Evolutionary conservation across 2,888 invertebrate species (phyloP), one percentile per base, ranked within the genome.

Genomic region (Eupithecia centaureata): DNA sequence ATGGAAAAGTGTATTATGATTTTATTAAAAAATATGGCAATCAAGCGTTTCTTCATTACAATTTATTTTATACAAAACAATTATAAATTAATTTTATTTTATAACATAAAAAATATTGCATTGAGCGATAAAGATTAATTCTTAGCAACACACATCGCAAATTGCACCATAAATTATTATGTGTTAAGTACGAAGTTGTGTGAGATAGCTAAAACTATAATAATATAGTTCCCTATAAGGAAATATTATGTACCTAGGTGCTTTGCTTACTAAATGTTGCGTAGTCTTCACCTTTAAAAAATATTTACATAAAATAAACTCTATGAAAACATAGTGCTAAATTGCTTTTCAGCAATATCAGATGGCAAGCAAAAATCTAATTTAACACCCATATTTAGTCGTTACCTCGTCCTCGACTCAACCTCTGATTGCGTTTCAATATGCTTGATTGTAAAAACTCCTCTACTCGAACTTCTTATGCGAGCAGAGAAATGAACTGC

Each of bases 11-110:
- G 27, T 27, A 27, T 27, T 15, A 52, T 15, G 15, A 27, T 52
- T 51, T 15, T 27, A 52, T 57, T 54, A 63, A 61, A 77, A 78
- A 77, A 81, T 88, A 90, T 89, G 89, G 89, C 89, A 89, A 83
- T 79, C 72, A 84, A 86, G 84, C 84, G 76, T 76, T 80, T 79
- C 70, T 56, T 32, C n/a, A 33, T 22, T 52, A 51, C 28, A 22
- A 35, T 22, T 69, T 66, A 65, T 66, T 69, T 69, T 69, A 59
- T 68, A 63, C 65, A 66, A 63, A 57, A 59, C 28, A 30, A 42
- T 7, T 63, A 69, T 65, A 63, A 69, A 68, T 65, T 54, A 68
- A 61, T 32, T 27, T 12, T 42, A 35, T 8, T 58, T 58, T 15
- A 30, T 12, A 18, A 32, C 33, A 27, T 56, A 4, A 18, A n/a